Evolutionary conservation across 2,113 vertebrate genomes (phyloP).

Genomic region (human (Homo sapiens)): GRCh38 chr18:73656501-73657000

Average conservation of each 20-base stretch:
- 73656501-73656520: background rate
- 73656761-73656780: background rate
- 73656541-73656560: background rate
- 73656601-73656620: background rate
- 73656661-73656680: background rate
- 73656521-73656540: background rate
- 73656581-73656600: background rate
- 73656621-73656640: background rate
- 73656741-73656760: background rate
- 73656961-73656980: background rate
- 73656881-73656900: background rate
- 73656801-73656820: background rate
- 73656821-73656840: background rate
- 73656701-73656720: background rate
- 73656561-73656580: background rate
- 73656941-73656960: too few relatives aligned
- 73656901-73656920: background rate
- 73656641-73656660: background rate
- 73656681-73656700: background rate
- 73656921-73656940: too few relatives aligned
- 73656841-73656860: too few relatives aligned
- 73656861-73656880: accelerated
- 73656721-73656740: background rate
- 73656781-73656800: background rate
- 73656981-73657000: background rate